Evolutionary conservation across 2,797 vertebrate species (phyloP), one percentile per base, ranked within the genome.

Genomic region (Gallinago solitaria): DNA sequence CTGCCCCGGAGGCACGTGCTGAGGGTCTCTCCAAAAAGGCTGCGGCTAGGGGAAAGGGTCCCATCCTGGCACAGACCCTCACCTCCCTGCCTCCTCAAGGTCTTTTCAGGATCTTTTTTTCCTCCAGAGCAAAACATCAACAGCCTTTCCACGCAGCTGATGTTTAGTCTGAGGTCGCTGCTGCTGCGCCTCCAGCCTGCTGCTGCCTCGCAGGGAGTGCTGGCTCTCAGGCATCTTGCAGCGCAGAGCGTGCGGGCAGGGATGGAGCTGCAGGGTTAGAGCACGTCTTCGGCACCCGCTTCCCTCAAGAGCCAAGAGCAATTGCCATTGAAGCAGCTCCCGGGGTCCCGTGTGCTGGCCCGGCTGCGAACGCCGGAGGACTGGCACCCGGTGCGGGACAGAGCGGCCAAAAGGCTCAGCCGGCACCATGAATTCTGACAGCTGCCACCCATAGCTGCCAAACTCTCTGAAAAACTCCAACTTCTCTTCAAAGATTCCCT

Each of bases 281-380:
- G 84, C 30, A 5, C n/a, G 54, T 77, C 89, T 45, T 92, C 48
- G 77, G 35, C 8, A 5, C 48, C 41, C 27, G 41, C 45, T 67
- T 17, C 50, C 51, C 76, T 81, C 83, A 57, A 71, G 81, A 84
- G 47, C 25, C 8, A 18, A 84, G 37, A 50, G 33, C 6, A 27
- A 51, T 37, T 21, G 47, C 47, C 67, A 69, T 37, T 28, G 2
- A 64, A 70, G 64, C 43, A 82, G 23, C 17, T 76, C 80, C 53
- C 9, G 15, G 21, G 37, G 16, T 59, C 10, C 27, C 6, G 0
- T 33, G 63, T 48, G 24, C 70, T 47, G 33, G 18, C 28, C 30
- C 5, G 1, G 63, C 5, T 2, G 4, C 5, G 9, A 78, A 28
- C 8, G 1, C 45, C 0, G 0, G 10, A 33, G 18, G 27, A 33